These are phyloP conservation scores for Asobara japonica DNA, from an alignment of 1,140 invertebrate species.

Conservation along the genomic window DNA sequence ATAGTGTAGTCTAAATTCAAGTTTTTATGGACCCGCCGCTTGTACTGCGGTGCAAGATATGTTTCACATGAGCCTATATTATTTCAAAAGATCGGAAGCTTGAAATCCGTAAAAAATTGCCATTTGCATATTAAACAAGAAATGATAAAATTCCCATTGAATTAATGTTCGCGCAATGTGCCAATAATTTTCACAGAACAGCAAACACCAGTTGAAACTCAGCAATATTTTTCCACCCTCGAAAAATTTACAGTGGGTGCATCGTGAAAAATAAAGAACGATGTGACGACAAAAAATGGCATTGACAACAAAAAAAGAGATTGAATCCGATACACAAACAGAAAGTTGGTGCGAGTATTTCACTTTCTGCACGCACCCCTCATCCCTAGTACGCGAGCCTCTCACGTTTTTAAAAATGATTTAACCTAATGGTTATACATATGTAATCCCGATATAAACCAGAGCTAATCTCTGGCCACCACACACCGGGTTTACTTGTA, in stretches of 20 bases:
- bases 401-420: slow-evolving; percentile 55
- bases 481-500: slow-evolving; percentile 48
- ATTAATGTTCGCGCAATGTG: no score
- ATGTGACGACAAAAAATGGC: background rate
- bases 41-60: no score
- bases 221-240: background rate
- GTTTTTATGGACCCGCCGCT: no score
- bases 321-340: slow-evolving; percentile 6
- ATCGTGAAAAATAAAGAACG: background rate
- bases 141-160: no score
- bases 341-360: slow-evolving; percentile 7
- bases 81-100: no score
- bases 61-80: no score
- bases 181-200: background rate
- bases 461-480: slow-evolving; percentile 63
- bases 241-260: background rate
- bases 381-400: background rate
- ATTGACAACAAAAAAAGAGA: slow-evolving; percentile 10
- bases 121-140: no score
- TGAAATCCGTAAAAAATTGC: no score
- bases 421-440: slow-evolving; percentile 67
- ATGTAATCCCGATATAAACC: slow-evolving; percentile 67
- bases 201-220: background rate
- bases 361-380: slow-evolving; percentile 2
- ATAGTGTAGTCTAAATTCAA: no score